Evolutionary conservation across 2,113 vertebrate species (phyloP).

Genomic region (Aleadryas rufinucha): DNA sequence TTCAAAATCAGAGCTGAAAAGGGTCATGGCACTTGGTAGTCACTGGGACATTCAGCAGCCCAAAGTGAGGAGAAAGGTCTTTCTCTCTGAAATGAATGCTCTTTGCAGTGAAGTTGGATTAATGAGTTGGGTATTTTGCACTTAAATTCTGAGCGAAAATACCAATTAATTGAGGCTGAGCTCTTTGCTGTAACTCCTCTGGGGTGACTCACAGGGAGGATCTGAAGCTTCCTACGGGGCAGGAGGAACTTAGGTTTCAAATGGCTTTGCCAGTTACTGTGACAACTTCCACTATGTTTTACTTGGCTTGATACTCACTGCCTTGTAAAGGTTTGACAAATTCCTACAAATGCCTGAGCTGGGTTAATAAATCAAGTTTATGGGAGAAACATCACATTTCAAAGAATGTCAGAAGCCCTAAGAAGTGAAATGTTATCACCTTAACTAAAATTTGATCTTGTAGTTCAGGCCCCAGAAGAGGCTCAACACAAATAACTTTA

Average conservation of each 20-base stretch:
- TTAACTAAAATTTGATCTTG: slow-evolving; percentile 36
- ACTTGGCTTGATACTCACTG: not conserved
- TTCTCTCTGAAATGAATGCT: not conserved
- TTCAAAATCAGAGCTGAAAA: not conserved
- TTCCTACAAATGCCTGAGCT: slow-evolving; percentile 1
- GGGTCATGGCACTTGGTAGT: not conserved
- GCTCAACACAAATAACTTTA: not conserved
- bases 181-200: not conserved
- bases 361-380: slow-evolving; percentile 41
- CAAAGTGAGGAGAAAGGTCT: not conserved
- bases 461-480: not conserved
- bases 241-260: slow-evolving; percentile 12
- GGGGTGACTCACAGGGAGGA: not conserved
- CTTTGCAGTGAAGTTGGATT: not conserved
- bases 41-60: not conserved
- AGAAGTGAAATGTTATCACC: slow-evolving; percentile 40
- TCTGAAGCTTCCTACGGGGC: not conserved
- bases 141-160: not conserved
- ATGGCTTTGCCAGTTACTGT: not conserved
- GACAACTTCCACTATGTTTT: not conserved
- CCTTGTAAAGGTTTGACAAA: slow-evolving; percentile 24
- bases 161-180: not conserved
- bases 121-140: not conserved
- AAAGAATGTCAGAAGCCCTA: slow-evolving; percentile 13
- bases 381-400: slow-evolving; percentile 18